Base-by-base conservation (phyloP, 2,797 vertebrate genomes). In the Acanthiza pusilla region DNA sequence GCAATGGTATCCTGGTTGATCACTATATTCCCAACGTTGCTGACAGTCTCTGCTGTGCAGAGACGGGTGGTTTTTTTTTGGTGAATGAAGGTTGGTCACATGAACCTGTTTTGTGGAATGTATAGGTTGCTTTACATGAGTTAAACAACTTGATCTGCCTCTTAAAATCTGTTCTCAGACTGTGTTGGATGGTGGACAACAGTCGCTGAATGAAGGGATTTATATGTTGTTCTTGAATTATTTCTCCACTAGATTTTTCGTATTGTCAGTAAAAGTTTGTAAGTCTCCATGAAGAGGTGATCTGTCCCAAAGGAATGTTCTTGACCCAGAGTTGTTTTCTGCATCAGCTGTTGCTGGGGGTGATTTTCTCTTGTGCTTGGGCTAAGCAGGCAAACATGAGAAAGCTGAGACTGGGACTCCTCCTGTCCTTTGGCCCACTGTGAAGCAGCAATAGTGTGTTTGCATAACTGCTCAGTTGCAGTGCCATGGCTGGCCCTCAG, bases 201-300 rank as follows among this genome's bases (percentile, higher is more conserved):
- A 40, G 43, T 21, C 70, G 40, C 5, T 83, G 60, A 83, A 80
- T 1, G 6, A 68, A 47, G 22, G 85, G 57, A 54, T 54, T 57
- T 0, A 0, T 61, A 3, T 34, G 7, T 58, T 2, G 0, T 50
- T 50, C n/a, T 38, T 85, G 25, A 68, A 62, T 54, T 26, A n/a
- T 47, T 93, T 79, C 26, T 55, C 16, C 25, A 15, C 23, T 82
- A 48, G 58, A 29, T 76, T 87, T 89, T 79, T 40, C 7, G 62
- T 73, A 18, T 20, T 71, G 26, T 61, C 3, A 5, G 9, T 26
- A 36, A 5, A 73, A 82, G 10, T 73, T 50, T n/a, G 2, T 32
- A 53, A 48, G 34, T 47, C 15, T 66, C 36, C 50, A 13, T 13
- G 11, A 51, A 51, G 29, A 51, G 23, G 22, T 1, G 2, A 42